A percentile compares a stretch with the other conserved stretches of the same genome.
phyloP scores from a whole-genome alignment of 2,888 invertebrate genomes.

The Tachina grossa region DNA sequence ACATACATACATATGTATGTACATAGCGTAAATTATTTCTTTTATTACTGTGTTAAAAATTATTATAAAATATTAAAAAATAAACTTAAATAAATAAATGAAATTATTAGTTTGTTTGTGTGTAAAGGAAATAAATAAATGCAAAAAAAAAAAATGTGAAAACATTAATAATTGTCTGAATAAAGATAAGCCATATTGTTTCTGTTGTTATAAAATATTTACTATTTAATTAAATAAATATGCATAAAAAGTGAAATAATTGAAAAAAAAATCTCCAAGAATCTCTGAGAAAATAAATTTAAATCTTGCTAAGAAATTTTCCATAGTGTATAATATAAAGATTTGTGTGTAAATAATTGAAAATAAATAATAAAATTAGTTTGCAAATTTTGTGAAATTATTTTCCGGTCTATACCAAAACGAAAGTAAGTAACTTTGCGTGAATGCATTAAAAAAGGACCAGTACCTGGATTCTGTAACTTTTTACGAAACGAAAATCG shows the following conservation, averaged over 20 bases:
- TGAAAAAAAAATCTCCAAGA: not conserved
- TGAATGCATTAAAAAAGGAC: too few relatives aligned
- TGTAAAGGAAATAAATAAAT: constrained; percentile 5
- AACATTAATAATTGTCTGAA: constrained; percentile 42
- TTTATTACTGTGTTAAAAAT: constrained; percentile 17
- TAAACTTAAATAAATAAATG: constrained; percentile 26
- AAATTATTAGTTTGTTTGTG: constrained; percentile 12
- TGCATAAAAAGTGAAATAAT: constrained; percentile 8
- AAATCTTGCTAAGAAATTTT: constrained; percentile 11
- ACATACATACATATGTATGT: too few relatives aligned
- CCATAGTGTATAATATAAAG: not conserved
- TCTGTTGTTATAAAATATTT: constrained; percentile 12
- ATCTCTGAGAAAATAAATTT: constrained; percentile 1
- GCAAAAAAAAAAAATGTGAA: not conserved
- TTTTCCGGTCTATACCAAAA: constrained; percentile 12
- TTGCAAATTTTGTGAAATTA: not conserved
- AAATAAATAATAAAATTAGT: not conserved
- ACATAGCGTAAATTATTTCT: not conserved
- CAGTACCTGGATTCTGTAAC: too few relatives aligned
- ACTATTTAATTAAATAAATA: constrained; percentile 27
- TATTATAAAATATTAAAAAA: constrained; percentile 15
- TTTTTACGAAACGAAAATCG: too few relatives aligned
- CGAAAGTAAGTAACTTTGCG: constrained; percentile 19
- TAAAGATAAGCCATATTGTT: constrained; percentile 41
- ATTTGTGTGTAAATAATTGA: not conserved